These are phyloP conservation scores for Notechis scutatus DNA, from an alignment of 2,113 vertebrate genomes.

Conservation along the genomic window DNA sequence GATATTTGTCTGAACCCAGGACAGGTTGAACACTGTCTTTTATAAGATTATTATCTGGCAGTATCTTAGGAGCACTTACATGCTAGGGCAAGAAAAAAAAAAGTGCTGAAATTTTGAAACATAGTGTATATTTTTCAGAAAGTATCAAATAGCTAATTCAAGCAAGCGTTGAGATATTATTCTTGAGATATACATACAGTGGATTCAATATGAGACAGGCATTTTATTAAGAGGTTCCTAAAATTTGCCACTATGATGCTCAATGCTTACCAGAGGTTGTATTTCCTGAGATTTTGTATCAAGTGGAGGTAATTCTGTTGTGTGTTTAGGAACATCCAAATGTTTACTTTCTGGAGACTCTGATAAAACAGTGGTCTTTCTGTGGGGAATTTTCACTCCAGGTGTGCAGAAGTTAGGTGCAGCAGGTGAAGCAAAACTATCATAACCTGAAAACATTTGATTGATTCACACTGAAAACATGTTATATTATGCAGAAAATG, in stretches of 20 bases:
- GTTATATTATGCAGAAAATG: not conserved
- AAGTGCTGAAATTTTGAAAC: not conserved
- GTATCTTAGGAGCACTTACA: not conserved
- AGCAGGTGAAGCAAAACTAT: slow-evolving; percentile 72
- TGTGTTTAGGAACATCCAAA: not conserved
- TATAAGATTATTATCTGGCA: slow-evolving; percentile 20
- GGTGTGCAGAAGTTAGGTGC: slow-evolving; percentile 77
- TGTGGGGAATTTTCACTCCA: slow-evolving; percentile 70
- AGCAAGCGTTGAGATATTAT: not conserved
- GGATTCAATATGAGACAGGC: not conserved
- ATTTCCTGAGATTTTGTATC: slow-evolving; percentile 59
- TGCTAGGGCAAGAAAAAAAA: slow-evolving; percentile 30
- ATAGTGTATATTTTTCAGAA: not conserved
- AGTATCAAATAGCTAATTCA: not conserved
- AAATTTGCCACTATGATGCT: not conserved
- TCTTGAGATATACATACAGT: not conserved
- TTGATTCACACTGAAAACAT: not conserved
- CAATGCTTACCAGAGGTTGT: slow-evolving; percentile 62
- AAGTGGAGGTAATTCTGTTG: slow-evolving; percentile 63
- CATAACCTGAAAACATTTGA: slow-evolving; percentile 48
- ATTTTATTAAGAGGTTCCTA: not conserved
- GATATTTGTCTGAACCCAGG: slow-evolving; percentile 49
- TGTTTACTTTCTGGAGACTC: slow-evolving; percentile 28
- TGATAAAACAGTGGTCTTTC: slow-evolving; percentile 46
- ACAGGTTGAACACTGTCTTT: slow-evolving; percentile 35